Percentiles rank a stretch among this genome's conserved stretches.
Evolutionary conservation across 2,797 vertebrate species (phyloP).

Genomic region (Remorina albescens): DNA sequence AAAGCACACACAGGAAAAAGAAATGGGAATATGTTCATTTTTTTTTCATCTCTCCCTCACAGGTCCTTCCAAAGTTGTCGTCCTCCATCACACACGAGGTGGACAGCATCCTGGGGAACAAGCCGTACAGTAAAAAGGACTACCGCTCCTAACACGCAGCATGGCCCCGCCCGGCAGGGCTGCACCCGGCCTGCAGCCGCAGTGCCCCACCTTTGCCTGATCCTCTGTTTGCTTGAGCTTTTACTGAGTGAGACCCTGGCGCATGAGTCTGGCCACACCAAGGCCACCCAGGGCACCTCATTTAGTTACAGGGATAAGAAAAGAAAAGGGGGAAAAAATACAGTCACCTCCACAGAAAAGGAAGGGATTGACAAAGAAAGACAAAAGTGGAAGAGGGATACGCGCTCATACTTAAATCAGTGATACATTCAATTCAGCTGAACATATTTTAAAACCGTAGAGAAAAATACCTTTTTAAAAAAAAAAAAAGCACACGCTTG

Average conservation of each 20-base stretch:
- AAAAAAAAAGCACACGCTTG: slow-evolving; percentile 84
- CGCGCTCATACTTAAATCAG: slow-evolving; percentile 78
- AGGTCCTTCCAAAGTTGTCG: slow-evolving; percentile 98
- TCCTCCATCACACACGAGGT: slow-evolving; percentile 97
- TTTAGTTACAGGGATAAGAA: slow-evolving; percentile 76
- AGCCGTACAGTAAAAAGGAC: slow-evolving; percentile 99
- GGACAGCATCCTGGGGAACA: slow-evolving; percentile 99
- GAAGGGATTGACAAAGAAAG: slow-evolving; percentile 60
- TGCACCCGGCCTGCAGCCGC: slow-evolving; percentile 67
- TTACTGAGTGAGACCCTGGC: slow-evolving; percentile 87
- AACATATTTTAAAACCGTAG: slow-evolving; percentile 76
- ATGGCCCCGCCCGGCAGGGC: slow-evolving; percentile 68
- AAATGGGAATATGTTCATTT: not conserved
- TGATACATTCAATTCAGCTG: slow-evolving; percentile 80
- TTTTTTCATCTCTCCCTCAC: slow-evolving; percentile 32
- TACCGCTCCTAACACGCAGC: slow-evolving; percentile 89
- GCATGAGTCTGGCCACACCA: slow-evolving; percentile 85
- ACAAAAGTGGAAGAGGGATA: slow-evolving; percentile 57
- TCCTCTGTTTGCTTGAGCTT: slow-evolving; percentile 94
- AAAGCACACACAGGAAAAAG: too few relatives aligned
- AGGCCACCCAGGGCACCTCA: slow-evolving; percentile 76
- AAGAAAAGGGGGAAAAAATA: slow-evolving; percentile 62
- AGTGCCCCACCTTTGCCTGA: slow-evolving; percentile 83
- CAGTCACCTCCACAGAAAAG: slow-evolving; percentile 60
- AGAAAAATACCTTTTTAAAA: slow-evolving; percentile 68